Evolutionary conservation across 2,888 invertebrate species (phyloP).

Genomic region (Epinotia nisella): DNA sequence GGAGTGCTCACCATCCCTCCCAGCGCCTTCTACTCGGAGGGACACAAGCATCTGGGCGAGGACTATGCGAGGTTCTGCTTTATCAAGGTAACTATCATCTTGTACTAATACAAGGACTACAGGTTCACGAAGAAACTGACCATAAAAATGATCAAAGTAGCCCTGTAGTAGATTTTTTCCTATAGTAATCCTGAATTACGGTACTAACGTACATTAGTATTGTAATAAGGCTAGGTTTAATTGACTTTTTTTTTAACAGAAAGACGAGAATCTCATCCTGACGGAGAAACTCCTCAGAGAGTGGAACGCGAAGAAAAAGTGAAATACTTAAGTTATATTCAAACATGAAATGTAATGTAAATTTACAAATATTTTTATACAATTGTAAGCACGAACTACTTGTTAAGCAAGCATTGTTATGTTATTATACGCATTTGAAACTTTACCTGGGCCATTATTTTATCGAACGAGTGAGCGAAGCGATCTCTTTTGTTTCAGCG

Average conservation of each 20-base stretch:
- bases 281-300: conserved; percentile 87
- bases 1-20: conserved; percentile 97
- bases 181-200: no score
- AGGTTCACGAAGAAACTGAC: conserved; percentile 98
- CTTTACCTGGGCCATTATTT: neutral
- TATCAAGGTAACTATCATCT: conserved; percentile 87
- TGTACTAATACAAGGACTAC: conserved; percentile 91
- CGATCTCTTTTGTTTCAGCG: no score
- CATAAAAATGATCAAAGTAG: no score
- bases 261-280: conserved; percentile 89
- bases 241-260: conserved; percentile 78
- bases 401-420: neutral
- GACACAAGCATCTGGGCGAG: conserved; percentile 92
- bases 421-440: conserved; percentile 16
- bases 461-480: neutral
- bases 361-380: conserved; percentile 16
- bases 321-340: neutral
- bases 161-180: no score
- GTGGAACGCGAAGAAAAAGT: conserved; percentile 76
- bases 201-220: no score
- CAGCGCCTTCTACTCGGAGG: conserved; percentile 94
- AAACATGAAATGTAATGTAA: neutral
- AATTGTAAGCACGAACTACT: neutral
- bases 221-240: no score
- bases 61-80: conserved; percentile 97